Base-by-base conservation (phyloP, 1,140 invertebrate genomes). In the Drosophila varians region DNA sequence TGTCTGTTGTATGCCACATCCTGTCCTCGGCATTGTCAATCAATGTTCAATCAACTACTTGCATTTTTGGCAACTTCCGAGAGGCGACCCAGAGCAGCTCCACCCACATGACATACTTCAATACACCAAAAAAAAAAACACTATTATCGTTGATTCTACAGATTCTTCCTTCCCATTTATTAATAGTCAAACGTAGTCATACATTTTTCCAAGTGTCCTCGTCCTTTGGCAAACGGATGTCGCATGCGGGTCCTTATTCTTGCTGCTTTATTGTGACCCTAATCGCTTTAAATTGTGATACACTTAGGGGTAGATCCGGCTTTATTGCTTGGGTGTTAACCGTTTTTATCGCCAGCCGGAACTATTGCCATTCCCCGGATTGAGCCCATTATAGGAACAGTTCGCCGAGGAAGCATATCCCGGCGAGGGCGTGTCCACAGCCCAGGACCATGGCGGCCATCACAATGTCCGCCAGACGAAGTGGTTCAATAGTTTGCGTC, bases 21-120 rank as follows among this genome's bases (percentile, higher is more conserved):
- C 60, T 55, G 52, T 54, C n/a, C 51, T 25, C 12, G 51, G 26
- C 68, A 86, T 73, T 86, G 72, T 86, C 80, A 86, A 84, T 84
- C 79, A 84, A 65, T 68, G 80, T 72, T 84, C 72, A 84, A 84
- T 84, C 80, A 87, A 86, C 75, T 56, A 75, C 57, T 42, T 78
- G 70, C 56, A 53, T 80, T 84, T 86, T 70, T 53, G 80, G 82
- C 72, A 86, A 86, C 80, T 87, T 86, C 80, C 80, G 78, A 1
- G 23, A 61, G 51, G 40, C 23, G 18, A 43, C 38, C 42, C 45
- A 45, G 48, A 16, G 23, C 42, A 60, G 45, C 45, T 51, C 61
- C 73, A 73, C 77, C 73, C 77, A 82, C 68, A 76, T 78, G 74
- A 70, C 62, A 74, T 46, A 79, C 77, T 79, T 79, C 21, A 3